These are phyloP conservation scores for Polia nebulosa DNA, from an alignment of 2,888 invertebrate genomes.

Conservation along the genomic window DNA sequence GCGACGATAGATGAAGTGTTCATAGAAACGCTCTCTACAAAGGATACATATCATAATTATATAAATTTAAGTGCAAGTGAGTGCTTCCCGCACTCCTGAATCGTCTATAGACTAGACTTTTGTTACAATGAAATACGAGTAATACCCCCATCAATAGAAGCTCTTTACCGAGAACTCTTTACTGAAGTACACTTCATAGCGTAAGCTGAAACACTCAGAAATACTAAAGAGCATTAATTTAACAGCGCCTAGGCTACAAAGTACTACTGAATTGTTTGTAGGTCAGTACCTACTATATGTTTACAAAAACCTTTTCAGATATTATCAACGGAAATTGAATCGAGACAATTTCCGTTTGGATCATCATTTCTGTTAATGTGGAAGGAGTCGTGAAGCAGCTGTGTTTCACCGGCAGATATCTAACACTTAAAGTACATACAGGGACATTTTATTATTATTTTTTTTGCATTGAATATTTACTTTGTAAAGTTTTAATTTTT, in stretches of 20 bases:
- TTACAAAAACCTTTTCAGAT: constrained; percentile 20
- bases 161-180: constrained; percentile 1
- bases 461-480: too few species aligned
- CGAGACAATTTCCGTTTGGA: constrained; percentile 44
- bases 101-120: background rate
- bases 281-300: background rate
- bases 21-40: too few species aligned
- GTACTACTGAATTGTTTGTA: background rate
- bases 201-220: background rate
- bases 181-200: constrained; percentile 1
- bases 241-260: background rate
- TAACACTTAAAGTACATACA: too few species aligned
- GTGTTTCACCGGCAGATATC: background rate
- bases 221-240: constrained; percentile 10
- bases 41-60: too few species aligned
- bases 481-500: too few species aligned
- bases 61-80: background rate
- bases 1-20: too few species aligned
- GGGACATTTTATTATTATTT: too few species aligned
- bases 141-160: background rate
- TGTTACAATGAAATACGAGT: background rate
- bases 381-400: background rate
- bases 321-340: constrained; percentile 51
- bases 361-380: constrained; percentile 27
- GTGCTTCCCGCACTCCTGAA: background rate